These are phyloP conservation scores for Parelbella ahira DNA, from an alignment of 2,888 invertebrate genomes.

Conservation along the genomic window DNA sequence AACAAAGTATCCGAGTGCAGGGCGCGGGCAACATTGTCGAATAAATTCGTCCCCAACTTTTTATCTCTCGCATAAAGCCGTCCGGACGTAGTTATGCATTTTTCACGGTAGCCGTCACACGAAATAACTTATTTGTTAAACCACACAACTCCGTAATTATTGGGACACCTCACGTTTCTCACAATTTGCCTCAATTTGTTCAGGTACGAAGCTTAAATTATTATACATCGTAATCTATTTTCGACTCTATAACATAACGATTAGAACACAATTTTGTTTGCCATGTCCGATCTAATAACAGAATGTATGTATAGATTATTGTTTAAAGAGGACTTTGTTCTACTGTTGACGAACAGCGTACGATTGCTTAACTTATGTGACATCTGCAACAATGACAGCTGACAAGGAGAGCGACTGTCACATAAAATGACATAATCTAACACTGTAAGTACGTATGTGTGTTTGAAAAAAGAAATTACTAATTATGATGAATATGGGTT, in stretches of 20 bases:
- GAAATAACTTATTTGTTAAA: constrained; percentile 60
- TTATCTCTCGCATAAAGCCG: constrained; percentile 34
- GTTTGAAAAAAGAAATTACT: too few species aligned
- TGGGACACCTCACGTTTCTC: constrained; percentile 59
- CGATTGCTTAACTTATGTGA: too few species aligned
- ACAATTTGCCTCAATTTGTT: constrained; percentile 52
- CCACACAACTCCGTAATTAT: constrained; percentile 53
- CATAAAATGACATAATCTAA: too few species aligned
- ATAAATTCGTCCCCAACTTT: too few species aligned
- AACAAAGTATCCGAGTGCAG: too few species aligned
- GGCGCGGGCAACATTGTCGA: too few species aligned
- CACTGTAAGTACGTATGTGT: too few species aligned
- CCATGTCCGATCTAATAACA: constrained; percentile 28
- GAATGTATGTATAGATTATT: constrained; percentile 3
- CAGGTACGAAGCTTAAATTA: constrained; percentile 17
- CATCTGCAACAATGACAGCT: too few species aligned
- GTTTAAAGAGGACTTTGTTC: background rate
- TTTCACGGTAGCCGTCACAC: constrained; percentile 60
- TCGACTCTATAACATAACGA: background rate
- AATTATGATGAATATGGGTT: too few species aligned
- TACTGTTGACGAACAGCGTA: background rate
- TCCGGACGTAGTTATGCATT: constrained; percentile 55
- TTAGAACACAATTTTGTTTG: constrained; percentile 10
- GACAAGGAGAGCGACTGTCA: too few species aligned
- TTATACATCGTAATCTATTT: background rate